Percentiles rank a stretch among this genome's conserved stretches.
phyloP scores from a whole-genome alignment of 2,888 invertebrate genomes.

The Drosophila koepferae region DNA sequence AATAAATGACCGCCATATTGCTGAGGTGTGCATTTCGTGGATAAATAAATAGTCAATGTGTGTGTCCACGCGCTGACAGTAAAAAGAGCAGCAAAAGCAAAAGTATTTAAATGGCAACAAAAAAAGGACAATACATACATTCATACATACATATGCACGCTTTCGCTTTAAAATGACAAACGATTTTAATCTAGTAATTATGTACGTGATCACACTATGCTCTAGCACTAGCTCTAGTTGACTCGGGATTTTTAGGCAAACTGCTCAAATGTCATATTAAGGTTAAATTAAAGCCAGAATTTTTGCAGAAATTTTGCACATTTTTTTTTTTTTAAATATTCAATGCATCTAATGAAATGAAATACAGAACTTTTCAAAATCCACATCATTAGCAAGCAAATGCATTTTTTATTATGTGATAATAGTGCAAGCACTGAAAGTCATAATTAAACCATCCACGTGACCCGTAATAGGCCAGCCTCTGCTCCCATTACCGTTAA shows the following conservation, averaged over 20 bases:
- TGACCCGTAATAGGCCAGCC: conserved; percentile 17
- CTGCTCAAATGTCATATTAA: not conserved
- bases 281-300: not conserved
- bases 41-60: not conserved
- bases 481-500: conserved; percentile 46
- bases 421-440: conserved; percentile 36
- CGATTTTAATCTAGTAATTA: conserved; percentile 1
- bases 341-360: not conserved
- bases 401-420: conserved; percentile 44
- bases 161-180: conserved; percentile 7
- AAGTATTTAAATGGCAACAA: not conserved
- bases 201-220: conserved; percentile 1
- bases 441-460: conserved; percentile 34
- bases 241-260: not conserved
- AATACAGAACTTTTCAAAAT: not conserved
- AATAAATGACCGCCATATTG: conserved; percentile 15
- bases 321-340: not conserved
- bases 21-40: conserved; percentile 16
- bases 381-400: conserved; percentile 28
- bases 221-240: too few relatives aligned
- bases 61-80: not conserved
- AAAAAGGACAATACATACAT: not conserved
- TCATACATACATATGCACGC: not conserved
- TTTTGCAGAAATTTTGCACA: not conserved
- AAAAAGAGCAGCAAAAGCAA: not conserved